Evolutionary conservation across 2,113 vertebrate species (phyloP).

Genomic region (Tupaia chinensis): DNA sequence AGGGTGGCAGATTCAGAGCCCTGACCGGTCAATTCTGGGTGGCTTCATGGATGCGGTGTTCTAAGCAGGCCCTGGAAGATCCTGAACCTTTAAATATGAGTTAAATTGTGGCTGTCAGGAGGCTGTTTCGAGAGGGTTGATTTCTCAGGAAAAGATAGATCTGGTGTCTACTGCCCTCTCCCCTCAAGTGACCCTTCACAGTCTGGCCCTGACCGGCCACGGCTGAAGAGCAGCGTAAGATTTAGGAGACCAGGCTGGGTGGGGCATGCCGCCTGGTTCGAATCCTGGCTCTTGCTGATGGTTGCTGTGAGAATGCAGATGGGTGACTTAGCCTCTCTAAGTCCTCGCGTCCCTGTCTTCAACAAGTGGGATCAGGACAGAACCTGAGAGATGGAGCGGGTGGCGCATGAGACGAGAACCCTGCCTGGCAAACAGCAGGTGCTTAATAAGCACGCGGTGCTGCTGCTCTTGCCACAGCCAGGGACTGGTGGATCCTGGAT

Average conservation of each 20-base stretch:
- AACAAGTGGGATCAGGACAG: fast-evolving
- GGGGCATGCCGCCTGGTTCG: neutral
- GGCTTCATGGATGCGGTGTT: neutral
- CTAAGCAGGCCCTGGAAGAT: neutral
- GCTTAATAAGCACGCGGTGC: neutral
- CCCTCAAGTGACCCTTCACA: neutral
- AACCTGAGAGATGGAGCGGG: too few relatives aligned
- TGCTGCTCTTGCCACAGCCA: neutral
- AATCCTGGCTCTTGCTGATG: neutral
- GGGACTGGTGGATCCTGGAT: neutral
- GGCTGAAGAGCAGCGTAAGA: neutral
- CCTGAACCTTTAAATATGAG: neutral
- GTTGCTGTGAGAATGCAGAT: neutral
- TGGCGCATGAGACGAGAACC: neutral
- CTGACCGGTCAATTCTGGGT: neutral
- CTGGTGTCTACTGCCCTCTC: neutral
- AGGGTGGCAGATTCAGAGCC: neutral
- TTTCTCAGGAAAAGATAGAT: neutral
- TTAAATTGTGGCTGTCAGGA: neutral
- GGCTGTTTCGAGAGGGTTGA: neutral
- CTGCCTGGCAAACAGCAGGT: neutral
- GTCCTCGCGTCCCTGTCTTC: neutral
- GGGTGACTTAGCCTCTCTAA: neutral
- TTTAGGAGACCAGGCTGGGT: neutral
- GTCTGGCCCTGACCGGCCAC: neutral